These are phyloP conservation scores for Ricordea florida DNA, from an alignment of 92 coral and sea anemone genomes.

Conservation along the genomic window DNA sequence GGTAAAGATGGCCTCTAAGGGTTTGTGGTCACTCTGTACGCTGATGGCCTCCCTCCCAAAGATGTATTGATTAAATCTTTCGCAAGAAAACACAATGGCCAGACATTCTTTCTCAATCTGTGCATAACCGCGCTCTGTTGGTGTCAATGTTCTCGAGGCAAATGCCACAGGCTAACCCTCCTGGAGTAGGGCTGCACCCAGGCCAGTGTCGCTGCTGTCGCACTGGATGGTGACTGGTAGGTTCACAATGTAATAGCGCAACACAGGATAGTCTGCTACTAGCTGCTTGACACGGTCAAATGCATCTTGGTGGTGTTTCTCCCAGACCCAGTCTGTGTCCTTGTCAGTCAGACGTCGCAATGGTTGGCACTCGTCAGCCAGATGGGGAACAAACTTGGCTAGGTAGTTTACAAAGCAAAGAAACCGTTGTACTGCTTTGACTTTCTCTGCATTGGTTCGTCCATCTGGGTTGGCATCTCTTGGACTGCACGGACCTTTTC, in stretches of 20 bases:
- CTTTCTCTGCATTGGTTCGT: background rate
- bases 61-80: conserved; percentile 15
- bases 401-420: conserved; percentile 13
- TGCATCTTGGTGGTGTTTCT: background rate
- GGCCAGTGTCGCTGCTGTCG: conserved; percentile 1
- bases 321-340: conserved; percentile 13
- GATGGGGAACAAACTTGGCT: conserved; percentile 23
- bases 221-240: conserved; percentile 2
- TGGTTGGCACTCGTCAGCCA: background rate
- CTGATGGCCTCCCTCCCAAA: background rate
- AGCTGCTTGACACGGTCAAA: background rate
- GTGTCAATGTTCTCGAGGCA: background rate
- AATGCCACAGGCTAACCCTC: background rate
- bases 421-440: background rate
- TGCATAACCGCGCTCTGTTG: background rate
- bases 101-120: background rate
- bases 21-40: conserved; percentile 15
- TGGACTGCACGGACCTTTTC: conserved; percentile 13
- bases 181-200: conserved; percentile 6
- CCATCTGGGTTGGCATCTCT: conserved; percentile 23
- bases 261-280: background rate
- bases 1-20: conserved; percentile 5
- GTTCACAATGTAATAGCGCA: conserved; percentile 7
- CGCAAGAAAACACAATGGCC: background rate
- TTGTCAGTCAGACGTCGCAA: background rate